Conservation (phyloP, 1,140 invertebrate genomes). For the Liolophura sinensis region DNA sequence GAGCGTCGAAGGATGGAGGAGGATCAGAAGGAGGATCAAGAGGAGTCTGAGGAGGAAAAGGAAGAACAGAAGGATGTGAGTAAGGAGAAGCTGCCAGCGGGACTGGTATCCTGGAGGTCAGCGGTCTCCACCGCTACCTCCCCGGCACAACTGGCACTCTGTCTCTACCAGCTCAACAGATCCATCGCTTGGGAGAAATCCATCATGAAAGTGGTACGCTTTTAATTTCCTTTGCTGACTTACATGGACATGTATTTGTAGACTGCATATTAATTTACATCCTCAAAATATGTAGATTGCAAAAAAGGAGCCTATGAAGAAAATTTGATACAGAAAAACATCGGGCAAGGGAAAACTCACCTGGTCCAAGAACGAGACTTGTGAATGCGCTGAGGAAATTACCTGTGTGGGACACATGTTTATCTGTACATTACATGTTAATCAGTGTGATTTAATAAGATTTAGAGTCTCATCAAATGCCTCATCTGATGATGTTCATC, state of each 20-base stretch:
- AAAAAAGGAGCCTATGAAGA: not conserved
- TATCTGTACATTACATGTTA: no score
- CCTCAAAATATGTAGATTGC: not conserved
- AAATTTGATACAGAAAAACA: not conserved
- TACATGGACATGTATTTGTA: not conserved
- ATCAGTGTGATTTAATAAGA: no score
- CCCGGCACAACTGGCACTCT: slow-evolving; percentile 87
- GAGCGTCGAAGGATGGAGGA: slow-evolving; percentile 12
- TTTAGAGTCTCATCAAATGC: not conserved
- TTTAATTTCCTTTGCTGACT: not conserved
- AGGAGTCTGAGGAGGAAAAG: slow-evolving; percentile 29
- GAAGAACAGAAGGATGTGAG: slow-evolving; percentile 34
- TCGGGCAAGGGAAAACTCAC: no score
- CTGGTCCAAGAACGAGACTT: no score
- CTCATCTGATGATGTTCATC: not conserved
- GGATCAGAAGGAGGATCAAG: slow-evolving; percentile 4
- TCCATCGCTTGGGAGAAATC: slow-evolving; percentile 97
- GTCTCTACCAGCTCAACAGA: slow-evolving; percentile 84
- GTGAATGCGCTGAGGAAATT: not conserved
- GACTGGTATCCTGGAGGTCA: slow-evolving; percentile 85
- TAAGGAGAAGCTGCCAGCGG: slow-evolving; percentile 51
- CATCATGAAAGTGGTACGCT: slow-evolving; percentile 96
- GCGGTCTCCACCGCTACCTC: slow-evolving; percentile 80
- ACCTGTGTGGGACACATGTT: not conserved
- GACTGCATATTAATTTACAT: not conserved